Evolutionary conservation across 2,797 vertebrate species (phyloP).

Genomic region (Rhabdophis nuchalis): DNA sequence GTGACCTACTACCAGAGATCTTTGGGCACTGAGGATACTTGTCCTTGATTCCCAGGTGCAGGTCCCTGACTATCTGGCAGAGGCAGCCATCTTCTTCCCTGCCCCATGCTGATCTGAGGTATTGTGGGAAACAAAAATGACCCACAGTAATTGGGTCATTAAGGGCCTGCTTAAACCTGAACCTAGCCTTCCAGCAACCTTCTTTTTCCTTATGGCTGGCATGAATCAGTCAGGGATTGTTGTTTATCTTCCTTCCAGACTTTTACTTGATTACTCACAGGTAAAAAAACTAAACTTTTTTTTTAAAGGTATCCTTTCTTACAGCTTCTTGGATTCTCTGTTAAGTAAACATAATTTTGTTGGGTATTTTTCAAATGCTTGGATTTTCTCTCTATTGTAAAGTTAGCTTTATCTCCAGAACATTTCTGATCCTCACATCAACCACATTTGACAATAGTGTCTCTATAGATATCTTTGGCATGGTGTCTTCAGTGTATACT

Average conservation of each 20-base stretch:
- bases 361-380: neutral
- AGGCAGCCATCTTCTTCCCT: neutral
- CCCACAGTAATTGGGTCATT: neutral
- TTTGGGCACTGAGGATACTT: neutral
- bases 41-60: no score
- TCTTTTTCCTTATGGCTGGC: neutral
- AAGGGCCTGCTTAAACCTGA: neutral
- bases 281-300: neutral
- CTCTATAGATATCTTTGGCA: neutral
- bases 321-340: neutral
- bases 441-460: neutral
- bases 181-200: neutral
- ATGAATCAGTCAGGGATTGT: neutral
- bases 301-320: neutral
- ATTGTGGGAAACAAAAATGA: neutral
- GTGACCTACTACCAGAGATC: no score
- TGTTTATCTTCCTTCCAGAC: neutral
- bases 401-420: neutral
- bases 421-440: neutral
- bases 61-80: no score
- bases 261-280: neutral
- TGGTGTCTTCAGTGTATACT: neutral
- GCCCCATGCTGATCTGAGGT: no score
- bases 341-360: neutral
- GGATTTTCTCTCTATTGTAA: neutral